phyloP scores from a whole-genome alignment of 2,797 vertebrate genomes.

The Diplodus sargus region DNA sequence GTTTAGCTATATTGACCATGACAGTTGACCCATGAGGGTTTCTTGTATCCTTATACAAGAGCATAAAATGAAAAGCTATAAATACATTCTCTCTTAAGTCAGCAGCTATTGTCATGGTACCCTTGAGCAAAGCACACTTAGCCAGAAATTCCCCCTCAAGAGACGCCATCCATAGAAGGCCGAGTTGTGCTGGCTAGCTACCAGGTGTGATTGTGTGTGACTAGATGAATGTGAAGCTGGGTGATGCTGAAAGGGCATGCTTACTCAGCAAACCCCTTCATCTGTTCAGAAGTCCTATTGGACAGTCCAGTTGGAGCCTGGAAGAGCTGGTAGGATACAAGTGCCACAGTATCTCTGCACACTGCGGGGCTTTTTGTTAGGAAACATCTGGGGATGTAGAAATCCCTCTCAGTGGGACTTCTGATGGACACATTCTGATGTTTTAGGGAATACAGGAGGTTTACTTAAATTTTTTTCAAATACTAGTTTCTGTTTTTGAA shows the following conservation, averaged over 20 bases:
- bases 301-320: slow-evolving; percentile 13
- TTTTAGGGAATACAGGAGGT: background rate
- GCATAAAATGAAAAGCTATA: background rate
- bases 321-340: background rate
- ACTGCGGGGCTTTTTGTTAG: background rate
- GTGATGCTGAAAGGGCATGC: slow-evolving; percentile 29
- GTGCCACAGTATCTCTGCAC: background rate
- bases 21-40: background rate
- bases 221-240: slow-evolving; percentile 48
- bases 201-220: slow-evolving; percentile 48
- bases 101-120: slow-evolving; percentile 31
- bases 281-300: slow-evolving; percentile 9
- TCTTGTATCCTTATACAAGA: background rate
- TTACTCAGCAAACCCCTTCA: slow-evolving; percentile 40
- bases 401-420: background rate
- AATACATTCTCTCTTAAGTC: background rate
- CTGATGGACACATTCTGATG: background rate
- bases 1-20: background rate
- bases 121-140: slow-evolving; percentile 52
- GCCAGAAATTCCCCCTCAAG: slow-evolving; percentile 20
- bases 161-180: slow-evolving; percentile 22
- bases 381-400: background rate
- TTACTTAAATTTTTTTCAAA: background rate
- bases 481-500: background rate
- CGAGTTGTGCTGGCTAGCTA: slow-evolving; percentile 12